phyloP scores from a whole-genome alignment of 2,888 invertebrate species.

The Acrobasis suavella region DNA sequence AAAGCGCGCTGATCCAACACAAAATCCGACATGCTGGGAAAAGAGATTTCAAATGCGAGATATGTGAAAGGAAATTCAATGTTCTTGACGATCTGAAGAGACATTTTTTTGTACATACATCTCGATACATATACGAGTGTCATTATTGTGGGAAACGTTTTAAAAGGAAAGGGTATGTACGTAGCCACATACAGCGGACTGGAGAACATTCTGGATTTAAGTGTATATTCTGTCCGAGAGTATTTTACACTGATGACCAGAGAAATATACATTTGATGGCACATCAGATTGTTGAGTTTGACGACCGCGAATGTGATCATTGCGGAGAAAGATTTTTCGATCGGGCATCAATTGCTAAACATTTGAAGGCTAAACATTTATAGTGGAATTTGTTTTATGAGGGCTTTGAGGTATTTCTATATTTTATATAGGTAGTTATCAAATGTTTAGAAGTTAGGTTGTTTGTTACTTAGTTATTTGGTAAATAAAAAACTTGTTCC shows the following conservation, averaged over 20 bases:
- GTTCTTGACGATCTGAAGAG: neutral
- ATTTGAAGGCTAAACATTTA: neutral
- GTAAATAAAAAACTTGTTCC: too few relatives aligned
- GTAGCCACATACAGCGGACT: neutral
- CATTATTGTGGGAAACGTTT: slow-evolving; percentile 4
- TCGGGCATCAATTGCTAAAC: slow-evolving; percentile 1
- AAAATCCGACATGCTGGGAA: slow-evolving; percentile 34
- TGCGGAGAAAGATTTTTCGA: slow-evolving; percentile 1
- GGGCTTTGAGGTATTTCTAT: neutral
- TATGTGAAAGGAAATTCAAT: slow-evolving; percentile 33
- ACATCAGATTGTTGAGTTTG: neutral
- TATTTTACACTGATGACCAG: neutral
- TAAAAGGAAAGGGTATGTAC: neutral
- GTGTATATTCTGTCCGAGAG: neutral
- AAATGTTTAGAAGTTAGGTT: too few relatives aligned
- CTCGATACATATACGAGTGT: neutral
- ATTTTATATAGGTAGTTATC: too few relatives aligned
- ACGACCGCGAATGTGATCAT: neutral
- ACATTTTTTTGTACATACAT: neutral
- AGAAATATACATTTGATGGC: neutral
- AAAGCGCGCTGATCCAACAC: slow-evolving; percentile 38
- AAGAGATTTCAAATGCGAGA: slow-evolving; percentile 35
- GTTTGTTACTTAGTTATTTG: too few relatives aligned
- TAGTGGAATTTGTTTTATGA: neutral
- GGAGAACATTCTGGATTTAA: neutral